Evolutionary conservation across 2,113 vertebrate species (phyloP).

Genomic region (Tragelaphus strepsiceros): DNA sequence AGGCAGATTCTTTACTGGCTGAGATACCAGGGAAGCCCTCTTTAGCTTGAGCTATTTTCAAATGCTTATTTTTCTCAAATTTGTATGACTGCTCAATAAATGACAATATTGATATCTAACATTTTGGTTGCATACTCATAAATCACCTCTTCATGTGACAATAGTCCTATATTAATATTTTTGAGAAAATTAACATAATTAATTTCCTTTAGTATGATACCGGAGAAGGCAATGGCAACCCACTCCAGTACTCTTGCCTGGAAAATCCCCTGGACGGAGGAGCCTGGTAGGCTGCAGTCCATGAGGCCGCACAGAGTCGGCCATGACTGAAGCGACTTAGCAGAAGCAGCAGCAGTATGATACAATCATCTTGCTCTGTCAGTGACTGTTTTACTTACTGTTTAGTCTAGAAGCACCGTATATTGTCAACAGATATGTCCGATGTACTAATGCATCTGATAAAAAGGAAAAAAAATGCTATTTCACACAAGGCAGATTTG

Average conservation of each 20-base stretch:
- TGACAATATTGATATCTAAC: background rate
- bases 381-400: background rate
- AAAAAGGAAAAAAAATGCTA: background rate
- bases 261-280: too few relatives aligned
- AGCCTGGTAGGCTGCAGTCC: too few relatives aligned
- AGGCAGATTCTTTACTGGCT: background rate
- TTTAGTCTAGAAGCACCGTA: background rate
- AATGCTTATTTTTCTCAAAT: background rate
- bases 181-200: background rate
- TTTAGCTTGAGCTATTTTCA: background rate
- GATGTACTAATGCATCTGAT: background rate
- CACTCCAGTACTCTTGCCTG: too few relatives aligned
- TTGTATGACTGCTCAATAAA: background rate
- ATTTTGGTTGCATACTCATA: background rate
- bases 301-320: background rate
- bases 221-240: background rate
- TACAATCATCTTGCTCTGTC: background rate
- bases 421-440: background rate
- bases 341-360: background rate
- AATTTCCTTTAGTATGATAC: background rate
- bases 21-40: background rate
- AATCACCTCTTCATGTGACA: background rate
- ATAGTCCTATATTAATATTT: background rate
- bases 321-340: background rate
- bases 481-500: background rate